These are phyloP conservation scores for Helogale parvula DNA, from an alignment of 2,113 vertebrate species.

Conservation along the genomic window DNA sequence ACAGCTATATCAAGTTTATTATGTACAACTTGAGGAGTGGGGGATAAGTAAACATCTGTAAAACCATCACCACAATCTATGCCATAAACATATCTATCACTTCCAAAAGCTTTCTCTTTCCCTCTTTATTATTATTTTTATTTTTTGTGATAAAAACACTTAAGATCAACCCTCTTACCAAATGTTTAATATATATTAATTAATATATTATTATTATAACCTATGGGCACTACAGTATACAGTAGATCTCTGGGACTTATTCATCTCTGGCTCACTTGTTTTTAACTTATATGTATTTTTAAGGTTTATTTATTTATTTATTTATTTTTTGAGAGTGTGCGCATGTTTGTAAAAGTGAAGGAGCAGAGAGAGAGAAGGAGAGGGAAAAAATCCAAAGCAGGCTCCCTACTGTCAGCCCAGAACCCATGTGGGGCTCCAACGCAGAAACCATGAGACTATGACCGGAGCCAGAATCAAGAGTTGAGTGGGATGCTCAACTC, in stretches of 20 bases:
- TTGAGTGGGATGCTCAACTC: too few species aligned
- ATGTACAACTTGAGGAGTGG: neutral
- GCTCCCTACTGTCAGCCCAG: too few species aligned
- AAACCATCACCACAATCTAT: neutral
- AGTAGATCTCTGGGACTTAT: neutral
- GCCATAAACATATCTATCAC: neutral
- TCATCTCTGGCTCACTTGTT: neutral
- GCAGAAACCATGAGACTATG: too few species aligned
- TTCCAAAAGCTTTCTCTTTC: neutral
- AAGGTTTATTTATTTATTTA: too few species aligned
- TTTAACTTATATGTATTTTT: neutral
- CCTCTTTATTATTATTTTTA: neutral
- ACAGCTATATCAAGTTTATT: neutral
- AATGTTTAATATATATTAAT: neutral
- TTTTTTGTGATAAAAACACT: neutral
- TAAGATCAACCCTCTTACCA: neutral
- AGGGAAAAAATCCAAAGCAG: too few species aligned
- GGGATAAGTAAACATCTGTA: neutral
- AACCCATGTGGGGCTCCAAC: too few species aligned
- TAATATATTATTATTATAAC: neutral
- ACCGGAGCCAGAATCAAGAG: too few species aligned
- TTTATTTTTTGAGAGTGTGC: too few species aligned
- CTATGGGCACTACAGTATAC: neutral
- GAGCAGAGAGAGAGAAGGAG: too few species aligned
- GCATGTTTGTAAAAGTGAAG: too few species aligned